Percentiles rank a stretch among this genome's conserved stretches.
Evolutionary conservation across 1,140 invertebrate species (phyloP).

Genomic region (Drosophila ohnishii): DNA sequence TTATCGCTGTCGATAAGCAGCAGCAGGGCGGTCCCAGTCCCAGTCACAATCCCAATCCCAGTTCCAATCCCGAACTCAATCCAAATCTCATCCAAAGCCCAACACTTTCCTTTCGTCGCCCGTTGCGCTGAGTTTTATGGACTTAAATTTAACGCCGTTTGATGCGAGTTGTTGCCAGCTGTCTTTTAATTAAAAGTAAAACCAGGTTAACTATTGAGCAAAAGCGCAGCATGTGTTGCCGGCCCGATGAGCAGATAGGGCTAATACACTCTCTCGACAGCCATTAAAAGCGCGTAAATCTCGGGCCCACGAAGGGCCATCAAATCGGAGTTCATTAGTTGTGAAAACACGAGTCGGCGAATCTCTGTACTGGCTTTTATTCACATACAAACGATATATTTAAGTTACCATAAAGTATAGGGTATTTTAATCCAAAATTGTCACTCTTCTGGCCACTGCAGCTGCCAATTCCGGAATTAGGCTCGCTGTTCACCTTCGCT

Average conservation of each 20-base stretch:
- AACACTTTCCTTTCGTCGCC: constrained; percentile 66
- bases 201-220: constrained; percentile 73
- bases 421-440: constrained; percentile 1
- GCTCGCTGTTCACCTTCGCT: constrained; percentile 53
- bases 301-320: constrained; percentile 47
- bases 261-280: constrained; percentile 48
- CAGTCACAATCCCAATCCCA: constrained; percentile 13
- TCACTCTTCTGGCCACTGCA: constrained; percentile 37
- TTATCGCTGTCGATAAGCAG: constrained; percentile 62
- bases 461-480: constrained; percentile 69
- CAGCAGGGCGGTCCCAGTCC: constrained; percentile 35
- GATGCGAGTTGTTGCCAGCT: constrained; percentile 43
- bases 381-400: constrained; percentile 2
- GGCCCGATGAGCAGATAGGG: constrained; percentile 35
- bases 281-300: constrained; percentile 71
- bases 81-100: constrained; percentile 5
- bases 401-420: background rate
- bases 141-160: constrained; percentile 68
- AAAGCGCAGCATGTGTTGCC: constrained; percentile 66
- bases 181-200: constrained; percentile 75
- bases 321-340: constrained; percentile 73
- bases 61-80: constrained; percentile 2
- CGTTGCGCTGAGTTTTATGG: constrained; percentile 56
- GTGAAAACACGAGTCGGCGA: constrained; percentile 49
- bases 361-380: constrained; percentile 20